Base-by-base conservation (phyloP, 2,888 invertebrate species). In the Thecocarcelia acutangulata region DNA sequence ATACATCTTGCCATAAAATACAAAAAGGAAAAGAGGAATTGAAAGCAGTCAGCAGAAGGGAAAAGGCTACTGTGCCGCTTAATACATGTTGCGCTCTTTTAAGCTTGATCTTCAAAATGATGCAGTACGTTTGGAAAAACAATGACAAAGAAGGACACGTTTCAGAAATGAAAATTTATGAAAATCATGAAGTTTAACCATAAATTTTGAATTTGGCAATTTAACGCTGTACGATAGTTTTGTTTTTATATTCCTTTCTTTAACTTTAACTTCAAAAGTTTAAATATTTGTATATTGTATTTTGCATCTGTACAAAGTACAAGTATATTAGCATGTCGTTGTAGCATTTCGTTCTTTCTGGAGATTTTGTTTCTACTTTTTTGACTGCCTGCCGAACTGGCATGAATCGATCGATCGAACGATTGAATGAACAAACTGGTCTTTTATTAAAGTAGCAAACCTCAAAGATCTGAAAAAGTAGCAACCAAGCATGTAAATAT, bases 81-180 rank as follows among this genome's bases (percentile, higher is more conserved):
- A 17, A 33, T 40, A 64, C 28, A 75, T 48, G 52, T 48, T 54
- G 79, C 59, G 58, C 54, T 50, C 33, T 17, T 42, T 5, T 52
- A 52, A 61, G 48, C 33, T 75, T 79, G 83, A 76, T 83, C 83
- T 76, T 75, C 21, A 78, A 59, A 78, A 78, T 82, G 79, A 75
- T 83, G 61, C 69, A 82, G 72, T 80, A 72, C 17, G 74, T 81
- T 66, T 37, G 59, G 63, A 50, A 68, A 59, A 83, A 82, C 84
- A 84, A 84, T 85, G 84, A 83, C 80, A 83, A 83, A 84, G 84
- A 84, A 84, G 85, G 84, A 85, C 86, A 87, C 87, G 86, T 86
- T 86, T 85, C 84, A 83, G 85, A 86, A 85, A 86, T 87, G 87
- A 86, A 86, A 88, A 87, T 87, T 87, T 88, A 87, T 87, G 87